Evolutionary conservation across 2,797 vertebrate species (phyloP).

Genomic region (Sebastes hopkinsi): DNA sequence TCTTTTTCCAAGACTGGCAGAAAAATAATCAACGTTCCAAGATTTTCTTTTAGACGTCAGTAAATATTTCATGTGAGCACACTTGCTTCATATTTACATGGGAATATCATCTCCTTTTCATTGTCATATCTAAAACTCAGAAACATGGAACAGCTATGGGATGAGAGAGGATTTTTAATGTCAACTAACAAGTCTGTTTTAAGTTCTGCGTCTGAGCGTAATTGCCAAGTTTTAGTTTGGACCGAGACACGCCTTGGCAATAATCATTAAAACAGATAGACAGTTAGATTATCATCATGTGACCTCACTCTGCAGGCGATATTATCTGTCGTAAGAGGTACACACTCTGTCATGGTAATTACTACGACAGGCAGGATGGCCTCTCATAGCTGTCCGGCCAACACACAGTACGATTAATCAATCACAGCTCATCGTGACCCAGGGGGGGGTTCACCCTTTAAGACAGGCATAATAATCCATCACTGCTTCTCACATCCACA

Average conservation of each 20-base stretch:
- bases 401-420: conserved; percentile 58
- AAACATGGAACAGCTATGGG: neutral
- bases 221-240: conserved; percentile 2
- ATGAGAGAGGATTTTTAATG: neutral
- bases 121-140: neutral
- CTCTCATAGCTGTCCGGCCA: conserved; percentile 37
- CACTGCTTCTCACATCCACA: conserved; percentile 48
- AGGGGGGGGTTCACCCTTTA: conserved; percentile 17
- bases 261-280: conserved; percentile 43
- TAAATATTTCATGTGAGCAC: neutral
- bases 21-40: conserved; percentile 27
- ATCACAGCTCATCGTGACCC: conserved; percentile 35
- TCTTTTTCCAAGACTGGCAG: conserved; percentile 35
- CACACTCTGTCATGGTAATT: conserved; percentile 48
- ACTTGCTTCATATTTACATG: neutral
- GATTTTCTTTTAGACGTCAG: neutral
- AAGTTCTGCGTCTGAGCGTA: neutral
- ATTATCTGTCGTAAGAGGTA: conserved; percentile 45
- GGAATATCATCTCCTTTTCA: neutral
- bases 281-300: conserved; percentile 35
- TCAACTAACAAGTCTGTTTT: conserved; percentile 3
- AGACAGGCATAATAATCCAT: conserved; percentile 64
- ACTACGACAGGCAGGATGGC: conserved; percentile 52
- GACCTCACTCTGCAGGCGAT: conserved; percentile 24
- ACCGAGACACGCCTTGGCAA: neutral